Evolutionary conservation across 2,888 invertebrate genomes (phyloP).

Genomic region (Trachelus troglodyta): DNA sequence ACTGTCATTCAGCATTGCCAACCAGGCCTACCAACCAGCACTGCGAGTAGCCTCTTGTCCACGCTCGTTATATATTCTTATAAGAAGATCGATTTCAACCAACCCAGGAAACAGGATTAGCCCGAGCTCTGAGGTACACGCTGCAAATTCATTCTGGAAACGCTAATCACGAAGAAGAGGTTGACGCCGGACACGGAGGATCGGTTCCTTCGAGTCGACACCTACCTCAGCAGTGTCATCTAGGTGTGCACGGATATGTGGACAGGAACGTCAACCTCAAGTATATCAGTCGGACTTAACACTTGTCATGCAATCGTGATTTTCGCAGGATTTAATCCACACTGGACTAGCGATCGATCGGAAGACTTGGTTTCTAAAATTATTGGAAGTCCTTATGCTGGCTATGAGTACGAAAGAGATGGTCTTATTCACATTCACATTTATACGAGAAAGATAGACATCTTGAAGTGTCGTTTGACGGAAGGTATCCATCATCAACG

Average conservation of each 20-base stretch:
- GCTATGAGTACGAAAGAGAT: not conserved
- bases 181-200: not conserved
- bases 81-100: not conserved
- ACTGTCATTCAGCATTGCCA: not conserved
- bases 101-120: not conserved
- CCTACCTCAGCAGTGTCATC: not conserved
- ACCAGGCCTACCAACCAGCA: not conserved
- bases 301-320: not conserved
- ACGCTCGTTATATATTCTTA: not conserved
- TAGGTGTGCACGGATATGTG: not conserved
- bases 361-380: not conserved
- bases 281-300: not conserved
- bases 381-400: not conserved
- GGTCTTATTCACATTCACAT: not conserved
- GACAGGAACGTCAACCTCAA: not conserved
- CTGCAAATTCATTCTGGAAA: not conserved
- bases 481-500: not conserved
- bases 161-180: not conserved
- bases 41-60: not conserved
- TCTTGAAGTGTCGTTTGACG: not conserved
- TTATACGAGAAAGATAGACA: not conserved
- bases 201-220: not conserved
- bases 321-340: not conserved
- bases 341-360: not conserved
- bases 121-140: not conserved